Percentiles rank a stretch among this genome's conserved stretches.
phyloP scores from a whole-genome alignment of 2,113 vertebrate species.

The Sisor rabdophorus region DNA sequence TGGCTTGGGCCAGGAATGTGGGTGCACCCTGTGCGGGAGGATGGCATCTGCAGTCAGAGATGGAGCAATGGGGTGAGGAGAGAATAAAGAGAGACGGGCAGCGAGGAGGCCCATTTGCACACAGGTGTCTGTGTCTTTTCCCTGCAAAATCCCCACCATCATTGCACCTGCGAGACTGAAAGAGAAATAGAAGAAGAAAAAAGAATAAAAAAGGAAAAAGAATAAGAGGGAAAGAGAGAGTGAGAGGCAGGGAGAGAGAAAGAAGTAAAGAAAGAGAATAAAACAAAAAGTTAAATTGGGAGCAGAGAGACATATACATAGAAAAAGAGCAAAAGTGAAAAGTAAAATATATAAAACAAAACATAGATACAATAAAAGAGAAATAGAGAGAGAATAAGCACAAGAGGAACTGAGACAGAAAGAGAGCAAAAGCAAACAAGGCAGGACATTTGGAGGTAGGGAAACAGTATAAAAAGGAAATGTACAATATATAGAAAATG shows the following conservation, averaged over 20 bases:
- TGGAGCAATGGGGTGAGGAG: conserved; percentile 70
- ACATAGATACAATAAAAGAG: too few relatives aligned
- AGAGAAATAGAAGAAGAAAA: background rate
- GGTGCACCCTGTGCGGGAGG: conserved; percentile 58
- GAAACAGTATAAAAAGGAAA: background rate
- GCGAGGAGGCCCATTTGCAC: conserved; percentile 76
- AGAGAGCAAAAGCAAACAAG: background rate
- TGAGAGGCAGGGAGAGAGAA: background rate
- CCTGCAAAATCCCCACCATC: conserved; percentile 74
- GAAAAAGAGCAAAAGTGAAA: too few relatives aligned
- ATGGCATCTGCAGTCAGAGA: conserved; percentile 64
- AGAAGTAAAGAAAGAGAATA: background rate
- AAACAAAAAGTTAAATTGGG: too few relatives aligned
- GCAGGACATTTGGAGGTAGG: too few relatives aligned
- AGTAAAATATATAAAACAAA: too few relatives aligned
- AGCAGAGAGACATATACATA: too few relatives aligned
- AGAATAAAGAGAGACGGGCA: conserved; percentile 70
- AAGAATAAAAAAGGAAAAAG: conserved; percentile 2
- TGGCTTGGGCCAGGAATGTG: conserved; percentile 63
- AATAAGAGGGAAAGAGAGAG: background rate
- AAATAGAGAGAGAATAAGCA: background rate
- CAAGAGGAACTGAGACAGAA: background rate
- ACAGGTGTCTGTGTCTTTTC: conserved; percentile 71
- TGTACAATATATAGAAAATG: too few relatives aligned
- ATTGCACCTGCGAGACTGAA: conserved; percentile 80